These are phyloP conservation scores for Hypercompe scribonia DNA, from an alignment of 2,888 invertebrate genomes.

Conservation along the genomic window DNA sequence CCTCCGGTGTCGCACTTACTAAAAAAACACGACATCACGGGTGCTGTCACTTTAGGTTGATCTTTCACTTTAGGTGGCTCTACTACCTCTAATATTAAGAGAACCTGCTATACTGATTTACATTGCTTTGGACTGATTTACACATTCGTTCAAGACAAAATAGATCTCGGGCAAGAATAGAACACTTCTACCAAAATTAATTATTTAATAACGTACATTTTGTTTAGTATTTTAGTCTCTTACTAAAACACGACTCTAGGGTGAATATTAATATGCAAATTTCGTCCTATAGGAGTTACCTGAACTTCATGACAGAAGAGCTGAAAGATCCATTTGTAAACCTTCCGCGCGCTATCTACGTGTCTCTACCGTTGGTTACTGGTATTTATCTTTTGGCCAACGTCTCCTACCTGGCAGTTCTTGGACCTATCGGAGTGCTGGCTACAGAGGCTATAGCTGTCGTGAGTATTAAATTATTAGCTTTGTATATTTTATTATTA, in stretches of 20 bases:
- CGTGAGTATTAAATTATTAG: conserved; percentile 88
- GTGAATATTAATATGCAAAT: neutral
- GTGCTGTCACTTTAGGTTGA: too few relatives aligned
- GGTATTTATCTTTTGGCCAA: conserved; percentile 95
- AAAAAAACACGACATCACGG: too few relatives aligned
- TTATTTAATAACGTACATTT: neutral
- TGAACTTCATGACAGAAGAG: conserved; percentile 98
- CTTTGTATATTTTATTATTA: neutral
- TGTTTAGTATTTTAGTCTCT: too few relatives aligned
- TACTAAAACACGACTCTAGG: too few relatives aligned
- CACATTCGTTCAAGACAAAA: neutral
- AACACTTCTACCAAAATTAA: neutral
- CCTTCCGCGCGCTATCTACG: conserved; percentile 96
- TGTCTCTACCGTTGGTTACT: conserved; percentile 96
- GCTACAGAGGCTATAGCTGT: conserved; percentile 98
- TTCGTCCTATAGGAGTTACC: conserved; percentile 89
- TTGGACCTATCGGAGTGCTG: conserved; percentile 93
- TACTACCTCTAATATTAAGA: neutral
- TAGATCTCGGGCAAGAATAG: neutral
- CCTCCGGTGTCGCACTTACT: too few relatives aligned
- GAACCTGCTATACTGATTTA: neutral
- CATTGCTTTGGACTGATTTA: neutral
- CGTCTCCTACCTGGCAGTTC: conserved; percentile 94
- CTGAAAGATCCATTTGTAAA: conserved; percentile 94
- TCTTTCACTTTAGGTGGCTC: too few relatives aligned